These are phyloP conservation scores for Dufourea novaeangliae DNA, from an alignment of 1,140 invertebrate genomes.

Conservation along the genomic window DNA sequence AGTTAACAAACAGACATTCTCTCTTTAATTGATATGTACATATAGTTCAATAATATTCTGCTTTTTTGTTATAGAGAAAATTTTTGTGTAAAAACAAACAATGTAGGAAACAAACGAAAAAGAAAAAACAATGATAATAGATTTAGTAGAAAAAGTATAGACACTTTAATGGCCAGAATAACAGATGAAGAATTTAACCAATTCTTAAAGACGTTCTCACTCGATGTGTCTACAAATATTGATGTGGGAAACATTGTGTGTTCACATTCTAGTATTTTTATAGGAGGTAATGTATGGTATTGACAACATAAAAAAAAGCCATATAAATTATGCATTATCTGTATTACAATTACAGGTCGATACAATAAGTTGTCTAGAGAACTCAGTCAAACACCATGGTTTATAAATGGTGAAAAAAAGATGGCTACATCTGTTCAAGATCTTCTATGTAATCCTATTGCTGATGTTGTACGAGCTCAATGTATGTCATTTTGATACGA, in stretches of 20 bases:
- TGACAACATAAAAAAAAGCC: slow-evolving; percentile 28
- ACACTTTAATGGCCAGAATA: slow-evolving; percentile 78
- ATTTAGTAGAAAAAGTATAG: slow-evolving; percentile 83
- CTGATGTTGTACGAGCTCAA: slow-evolving; percentile 82
- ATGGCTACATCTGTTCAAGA: slow-evolving; percentile 95
- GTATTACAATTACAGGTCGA: slow-evolving; percentile 82
- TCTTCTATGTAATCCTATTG: slow-evolving; percentile 87
- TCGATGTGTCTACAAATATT: slow-evolving; percentile 47
- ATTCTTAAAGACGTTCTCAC: slow-evolving; percentile 64
- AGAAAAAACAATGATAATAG: slow-evolving; percentile 75
- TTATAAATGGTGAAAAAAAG: slow-evolving; percentile 90
- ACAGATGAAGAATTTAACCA: slow-evolving; percentile 80
- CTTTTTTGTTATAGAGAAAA: slow-evolving; percentile 38
- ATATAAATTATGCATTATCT: slow-evolving; percentile 23
- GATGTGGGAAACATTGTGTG: slow-evolving; percentile 79
- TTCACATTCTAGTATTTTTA: slow-evolving; percentile 82
- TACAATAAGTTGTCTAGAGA: slow-evolving; percentile 94
- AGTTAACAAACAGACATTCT: slow-evolving; percentile 61
- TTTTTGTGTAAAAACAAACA: slow-evolving; percentile 66
- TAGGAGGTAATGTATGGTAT: slow-evolving; percentile 81
- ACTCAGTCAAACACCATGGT: slow-evolving; percentile 97
- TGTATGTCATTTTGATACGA: slow-evolving; percentile 71
- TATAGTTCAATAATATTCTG: not conserved
- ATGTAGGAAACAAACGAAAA: slow-evolving; percentile 64
- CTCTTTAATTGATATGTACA: not conserved